Percentiles rank a stretch among this genome's conserved stretches.
Evolutionary conservation across 1,140 invertebrate genomes (phyloP).

Genomic region (Bacillus rossius): DNA sequence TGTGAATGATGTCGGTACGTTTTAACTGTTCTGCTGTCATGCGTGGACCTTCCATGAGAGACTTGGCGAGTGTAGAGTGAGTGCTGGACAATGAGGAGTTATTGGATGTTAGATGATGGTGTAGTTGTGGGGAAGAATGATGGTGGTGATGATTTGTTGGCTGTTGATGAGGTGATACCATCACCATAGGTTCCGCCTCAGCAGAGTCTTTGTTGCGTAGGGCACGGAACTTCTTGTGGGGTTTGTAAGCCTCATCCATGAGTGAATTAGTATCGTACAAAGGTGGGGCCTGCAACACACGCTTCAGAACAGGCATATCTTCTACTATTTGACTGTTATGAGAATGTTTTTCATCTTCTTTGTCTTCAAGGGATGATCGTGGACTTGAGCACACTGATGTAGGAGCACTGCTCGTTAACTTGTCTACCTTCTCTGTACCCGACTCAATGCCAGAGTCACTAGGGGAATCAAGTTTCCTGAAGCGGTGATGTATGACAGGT

Average conservation of each 20-base stretch:
- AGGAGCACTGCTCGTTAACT: slow-evolving; percentile 59
- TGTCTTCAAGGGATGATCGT: slow-evolving; percentile 76
- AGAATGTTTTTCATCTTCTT: slow-evolving; percentile 51
- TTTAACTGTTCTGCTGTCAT: slow-evolving; percentile 87
- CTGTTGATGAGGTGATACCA: slow-evolving; percentile 30
- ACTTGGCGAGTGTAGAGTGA: slow-evolving; percentile 80
- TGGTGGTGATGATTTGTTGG: neutral
- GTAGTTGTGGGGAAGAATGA: slow-evolving; percentile 15
- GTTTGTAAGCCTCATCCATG: slow-evolving; percentile 92
- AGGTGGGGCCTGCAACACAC: slow-evolving; percentile 86
- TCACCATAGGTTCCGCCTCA: slow-evolving; percentile 58
- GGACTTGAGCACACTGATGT: slow-evolving; percentile 82
- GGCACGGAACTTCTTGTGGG: slow-evolving; percentile 90
- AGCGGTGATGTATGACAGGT: slow-evolving; percentile 32
- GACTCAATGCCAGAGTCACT: slow-evolving; percentile 90
- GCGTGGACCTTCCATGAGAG: slow-evolving; percentile 79
- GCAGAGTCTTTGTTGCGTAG: slow-evolving; percentile 70
- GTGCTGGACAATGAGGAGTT: slow-evolving; percentile 63
- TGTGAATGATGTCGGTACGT: slow-evolving; percentile 82
- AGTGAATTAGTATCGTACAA: slow-evolving; percentile 81
- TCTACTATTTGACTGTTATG: slow-evolving; percentile 48
- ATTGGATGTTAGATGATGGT: slow-evolving; percentile 3
- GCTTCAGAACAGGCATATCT: slow-evolving; percentile 90
- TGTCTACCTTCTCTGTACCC: slow-evolving; percentile 79
- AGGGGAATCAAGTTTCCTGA: slow-evolving; percentile 79